Evolutionary conservation across 2,888 invertebrate species (phyloP).

Genomic region (Xestoiulus laeticollis): DNA sequence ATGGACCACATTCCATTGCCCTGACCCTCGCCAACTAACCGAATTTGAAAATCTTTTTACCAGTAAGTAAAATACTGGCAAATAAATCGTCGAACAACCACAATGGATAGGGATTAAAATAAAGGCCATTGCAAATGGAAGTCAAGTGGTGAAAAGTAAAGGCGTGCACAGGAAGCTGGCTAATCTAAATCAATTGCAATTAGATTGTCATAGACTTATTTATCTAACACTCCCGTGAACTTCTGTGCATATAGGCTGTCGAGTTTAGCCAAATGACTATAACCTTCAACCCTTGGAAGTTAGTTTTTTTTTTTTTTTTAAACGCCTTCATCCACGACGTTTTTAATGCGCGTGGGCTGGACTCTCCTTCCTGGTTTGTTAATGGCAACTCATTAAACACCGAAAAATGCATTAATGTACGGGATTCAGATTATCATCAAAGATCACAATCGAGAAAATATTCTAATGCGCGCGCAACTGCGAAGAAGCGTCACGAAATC

Average conservation of each 20-base stretch:
- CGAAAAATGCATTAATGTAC: background rate
- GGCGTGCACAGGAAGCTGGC: conserved; percentile 11
- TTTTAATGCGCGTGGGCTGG: conserved; percentile 11
- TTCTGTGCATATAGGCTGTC: background rate
- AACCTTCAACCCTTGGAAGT: background rate
- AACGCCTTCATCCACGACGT: background rate
- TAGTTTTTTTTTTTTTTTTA: background rate
- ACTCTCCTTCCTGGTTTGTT: background rate
- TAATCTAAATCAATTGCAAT: conserved; percentile 41
- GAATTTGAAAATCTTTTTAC: background rate
- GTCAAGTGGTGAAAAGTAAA: conserved; percentile 40
- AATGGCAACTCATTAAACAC: background rate
- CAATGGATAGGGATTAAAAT: background rate
- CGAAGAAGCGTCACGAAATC: background rate
- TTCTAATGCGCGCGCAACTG: background rate
- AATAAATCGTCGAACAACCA: background rate
- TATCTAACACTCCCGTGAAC: conserved; percentile 19
- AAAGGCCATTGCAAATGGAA: background rate
- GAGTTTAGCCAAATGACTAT: background rate
- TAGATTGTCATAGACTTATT: conserved; percentile 34
- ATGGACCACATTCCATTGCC: too few species aligned
- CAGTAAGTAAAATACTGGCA: conserved; percentile 23
- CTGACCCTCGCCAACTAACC: background rate
- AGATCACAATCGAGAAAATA: background rate
- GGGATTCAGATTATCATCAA: background rate